Evolutionary conservation across 2,797 vertebrate genomes (phyloP).

Genomic region (Manis javanica): DNA sequence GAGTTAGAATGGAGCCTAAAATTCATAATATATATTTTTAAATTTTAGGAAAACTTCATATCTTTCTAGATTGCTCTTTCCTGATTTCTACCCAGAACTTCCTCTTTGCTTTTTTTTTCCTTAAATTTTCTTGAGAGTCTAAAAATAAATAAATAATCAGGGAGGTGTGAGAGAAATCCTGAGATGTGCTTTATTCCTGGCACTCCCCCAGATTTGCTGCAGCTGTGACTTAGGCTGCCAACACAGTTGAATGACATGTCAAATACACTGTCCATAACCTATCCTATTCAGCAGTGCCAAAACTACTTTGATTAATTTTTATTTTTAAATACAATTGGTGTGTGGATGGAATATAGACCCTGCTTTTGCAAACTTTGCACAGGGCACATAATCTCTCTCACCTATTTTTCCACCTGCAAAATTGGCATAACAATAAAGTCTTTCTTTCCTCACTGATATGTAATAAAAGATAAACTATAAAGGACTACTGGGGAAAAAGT

Average conservation of each 20-base stretch:
- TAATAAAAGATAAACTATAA: background rate
- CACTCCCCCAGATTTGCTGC: background rate
- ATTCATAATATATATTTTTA: background rate
- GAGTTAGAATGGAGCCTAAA: background rate
- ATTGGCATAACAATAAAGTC: background rate
- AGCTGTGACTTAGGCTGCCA: background rate
- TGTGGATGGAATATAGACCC: background rate
- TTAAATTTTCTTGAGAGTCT: constrained; percentile 21
- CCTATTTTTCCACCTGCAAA: constrained; percentile 26
- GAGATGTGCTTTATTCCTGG: constrained; percentile 32
- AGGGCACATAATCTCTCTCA: background rate
- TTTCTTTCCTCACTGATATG: background rate
- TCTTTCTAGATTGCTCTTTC: background rate
- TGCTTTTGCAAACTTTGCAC: background rate
- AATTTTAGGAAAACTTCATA: background rate
- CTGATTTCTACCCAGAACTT: background rate
- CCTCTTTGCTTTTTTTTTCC: background rate
- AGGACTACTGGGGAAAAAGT: background rate
- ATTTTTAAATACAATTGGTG: constrained; percentile 16
- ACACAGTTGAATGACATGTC: background rate
- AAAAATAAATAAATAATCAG: background rate
- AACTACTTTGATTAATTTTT: constrained; percentile 26
- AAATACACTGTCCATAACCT: background rate
- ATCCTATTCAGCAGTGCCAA: background rate
- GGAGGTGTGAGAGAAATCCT: background rate